Evolutionary conservation across 2,113 vertebrate species (phyloP).

Genomic region (Pogonocichla stellata): DNA sequence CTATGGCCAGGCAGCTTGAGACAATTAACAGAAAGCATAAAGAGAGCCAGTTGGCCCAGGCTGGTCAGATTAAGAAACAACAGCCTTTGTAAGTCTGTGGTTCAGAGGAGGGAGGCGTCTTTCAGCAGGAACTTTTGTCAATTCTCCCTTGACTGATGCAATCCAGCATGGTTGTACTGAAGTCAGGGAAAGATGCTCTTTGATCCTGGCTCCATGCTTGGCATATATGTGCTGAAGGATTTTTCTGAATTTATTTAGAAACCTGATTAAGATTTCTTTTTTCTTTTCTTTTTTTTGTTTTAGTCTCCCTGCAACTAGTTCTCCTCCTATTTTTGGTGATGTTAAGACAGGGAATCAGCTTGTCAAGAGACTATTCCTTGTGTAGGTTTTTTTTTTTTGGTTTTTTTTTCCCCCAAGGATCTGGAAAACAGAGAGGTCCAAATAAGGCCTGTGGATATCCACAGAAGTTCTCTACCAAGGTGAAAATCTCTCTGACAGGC

Average conservation of each 20-base stretch:
- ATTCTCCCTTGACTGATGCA: background rate
- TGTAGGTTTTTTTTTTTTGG: background rate
- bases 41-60: background rate
- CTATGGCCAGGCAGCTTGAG: background rate
- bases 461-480: background rate
- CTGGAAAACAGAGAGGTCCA: background rate
- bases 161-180: background rate
- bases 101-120: background rate
- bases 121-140: background rate
- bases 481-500: background rate
- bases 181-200: background rate
- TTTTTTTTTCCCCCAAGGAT: background rate
- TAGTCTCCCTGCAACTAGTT: background rate
- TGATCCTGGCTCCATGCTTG: background rate
- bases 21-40: slow-evolving; percentile 22
- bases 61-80: background rate
- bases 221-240: background rate
- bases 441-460: background rate
- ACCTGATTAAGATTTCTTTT: background rate
- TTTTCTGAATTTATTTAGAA: background rate
- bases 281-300: background rate
- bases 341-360: background rate
- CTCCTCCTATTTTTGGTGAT: background rate
- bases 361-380: background rate
- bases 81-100: background rate